Conservation (phyloP, 2,888 invertebrate genomes). For the Tanytarsus gracilentus region DNA sequence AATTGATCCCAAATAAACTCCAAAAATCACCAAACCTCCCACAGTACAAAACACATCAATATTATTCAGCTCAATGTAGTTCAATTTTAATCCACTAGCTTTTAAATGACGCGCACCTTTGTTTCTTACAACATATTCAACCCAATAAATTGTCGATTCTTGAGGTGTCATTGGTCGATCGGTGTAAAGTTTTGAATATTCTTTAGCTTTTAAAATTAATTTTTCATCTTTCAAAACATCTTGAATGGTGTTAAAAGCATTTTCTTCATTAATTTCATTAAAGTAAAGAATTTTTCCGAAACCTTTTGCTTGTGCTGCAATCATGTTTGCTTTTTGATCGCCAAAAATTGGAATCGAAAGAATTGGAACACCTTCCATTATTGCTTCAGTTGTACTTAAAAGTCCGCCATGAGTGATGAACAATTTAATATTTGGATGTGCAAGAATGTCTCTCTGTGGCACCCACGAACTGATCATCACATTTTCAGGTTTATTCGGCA, state of each 20-base stretch:
- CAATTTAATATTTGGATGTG: conserved; percentile 43
- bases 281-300: conserved; percentile 52
- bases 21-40: not conserved
- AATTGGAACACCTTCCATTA: conserved; percentile 55
- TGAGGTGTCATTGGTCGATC: conserved; percentile 30
- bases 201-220: conserved; percentile 31
- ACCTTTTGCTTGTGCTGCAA: conserved; percentile 33
- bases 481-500: conserved; percentile 38
- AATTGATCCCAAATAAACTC: not conserved
- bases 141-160: conserved; percentile 31
- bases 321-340: conserved; percentile 38
- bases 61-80: not conserved
- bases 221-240: conserved; percentile 36
- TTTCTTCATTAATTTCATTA: conserved; percentile 35
- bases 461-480: conserved; percentile 43
- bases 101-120: conserved; percentile 30
- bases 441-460: conserved; percentile 44
- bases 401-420: conserved; percentile 47
- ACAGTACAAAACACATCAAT: not conserved
- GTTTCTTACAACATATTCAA: conserved; percentile 31
- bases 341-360: conserved; percentile 59
- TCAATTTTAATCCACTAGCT: not conserved
- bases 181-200: conserved; percentile 24
- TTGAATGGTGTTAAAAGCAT: conserved; percentile 32
- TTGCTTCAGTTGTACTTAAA: conserved; percentile 44